phyloP scores from a whole-genome alignment of 1,140 invertebrate genomes.

The Rhyacophila brunnea region DNA sequence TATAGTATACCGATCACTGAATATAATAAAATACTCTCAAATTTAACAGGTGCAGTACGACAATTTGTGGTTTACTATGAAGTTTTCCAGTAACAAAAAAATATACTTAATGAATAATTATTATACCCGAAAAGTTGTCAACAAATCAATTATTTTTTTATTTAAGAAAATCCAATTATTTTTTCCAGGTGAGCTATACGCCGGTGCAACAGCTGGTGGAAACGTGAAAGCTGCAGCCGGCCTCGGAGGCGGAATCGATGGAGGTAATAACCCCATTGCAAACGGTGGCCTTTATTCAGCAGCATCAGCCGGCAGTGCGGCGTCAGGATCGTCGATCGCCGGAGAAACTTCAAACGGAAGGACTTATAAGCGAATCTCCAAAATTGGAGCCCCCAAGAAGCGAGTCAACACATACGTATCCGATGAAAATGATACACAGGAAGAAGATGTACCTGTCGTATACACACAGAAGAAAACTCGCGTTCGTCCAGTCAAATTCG shows the following conservation, averaged over 20 bases:
- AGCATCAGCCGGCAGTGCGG: slow-evolving; percentile 9
- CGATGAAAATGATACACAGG: neutral
- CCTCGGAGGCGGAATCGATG: slow-evolving; percentile 41
- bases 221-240: slow-evolving; percentile 47
- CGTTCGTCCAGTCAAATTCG: neutral
- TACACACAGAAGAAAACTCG: slow-evolving; percentile 1
- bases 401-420: neutral
- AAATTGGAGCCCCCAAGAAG: slow-evolving; percentile 3
- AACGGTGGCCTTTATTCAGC: slow-evolving; percentile 24
- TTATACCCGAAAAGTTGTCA: neutral
- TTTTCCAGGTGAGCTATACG: slow-evolving; percentile 45
- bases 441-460: neutral
- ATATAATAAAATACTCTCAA: too few species aligned
- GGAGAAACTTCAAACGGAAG: slow-evolving; percentile 4
- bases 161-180: neutral
- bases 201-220: slow-evolving; percentile 49
- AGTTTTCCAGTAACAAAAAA: too few species aligned
- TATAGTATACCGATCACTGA: too few species aligned
- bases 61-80: too few species aligned
- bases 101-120: too few species aligned
- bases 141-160: neutral
- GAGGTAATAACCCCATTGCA: slow-evolving; percentile 23
- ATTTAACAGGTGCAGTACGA: too few species aligned
- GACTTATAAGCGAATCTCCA: neutral
- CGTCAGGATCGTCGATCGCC: slow-evolving; percentile 15